Evolutionary conservation across 2,113 vertebrate genomes (phyloP), one percentile per base, ranked within the genome.

Genomic region (Pedionomus torquatus): DNA sequence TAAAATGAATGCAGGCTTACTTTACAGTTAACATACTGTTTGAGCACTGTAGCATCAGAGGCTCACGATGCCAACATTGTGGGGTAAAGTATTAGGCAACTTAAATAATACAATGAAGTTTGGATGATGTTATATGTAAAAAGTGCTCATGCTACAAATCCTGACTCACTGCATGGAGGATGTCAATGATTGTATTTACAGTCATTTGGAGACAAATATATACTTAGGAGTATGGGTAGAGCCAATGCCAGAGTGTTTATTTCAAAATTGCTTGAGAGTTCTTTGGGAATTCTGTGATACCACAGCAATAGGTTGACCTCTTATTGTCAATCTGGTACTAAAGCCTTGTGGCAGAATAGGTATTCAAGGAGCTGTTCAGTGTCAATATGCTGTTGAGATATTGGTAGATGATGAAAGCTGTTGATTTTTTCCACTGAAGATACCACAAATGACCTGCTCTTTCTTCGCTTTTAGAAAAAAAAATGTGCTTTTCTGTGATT

Each of bases 401-500:
- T 0, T 81, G 37, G 49, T 31, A n/a, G 49, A 25, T 70, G 31
- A 33, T 81, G 51, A 66, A 89, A 87, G 33, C 35, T n/a, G 28
- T 54, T 86, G n/a, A 33, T 61, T 44, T 74, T 39, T 65, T 82
- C 33, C 23, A 37, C 14, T 66, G 21, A 72, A 87, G 30, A 5
- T 83, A n/a, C 0, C 28, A 96, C 48, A 83, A 95, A 58, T 88
- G 0, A 80, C 44, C 17, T 66, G 43, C 3, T 82, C 37, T 93
- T 54, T 86, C 51, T 81, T 85, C 83, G 35, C 21, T 86, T 96
- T 88, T 89, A 93, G 52, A 85, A 78, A 77, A 48, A 71, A 94
- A 82, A 94, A 82, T 58, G 11, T 64, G 33, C 20, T 96, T 94
- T 69, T 96, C 63, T 97, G 91, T 90, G 65, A 58, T 97, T 83